Base-by-base conservation (phyloP, 64 coral and sea anemone genomes). In the Exaiptasia diaphana region DNA sequence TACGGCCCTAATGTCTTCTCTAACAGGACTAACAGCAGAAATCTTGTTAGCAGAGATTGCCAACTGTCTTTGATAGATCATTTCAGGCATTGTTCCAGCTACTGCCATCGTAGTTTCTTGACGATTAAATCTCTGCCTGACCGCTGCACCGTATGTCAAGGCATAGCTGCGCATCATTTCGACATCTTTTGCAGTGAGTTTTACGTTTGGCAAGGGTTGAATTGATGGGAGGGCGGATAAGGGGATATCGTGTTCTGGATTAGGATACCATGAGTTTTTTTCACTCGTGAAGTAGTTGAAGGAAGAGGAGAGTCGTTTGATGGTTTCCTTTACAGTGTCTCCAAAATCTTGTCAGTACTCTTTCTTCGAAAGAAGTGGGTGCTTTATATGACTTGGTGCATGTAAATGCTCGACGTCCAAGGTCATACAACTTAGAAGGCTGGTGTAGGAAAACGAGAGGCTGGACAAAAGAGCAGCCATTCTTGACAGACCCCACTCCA, bases 201-300 rank as follows among this genome's bases (percentile, higher is more conserved):
- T 38, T 23, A 42, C 4, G 37, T 22, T 46, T 34, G 71, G 31
- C 30, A 75, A 60, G 12, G 2, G 46, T 75, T 22, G 59, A 36
- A 87, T 87, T 53, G 20, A 27, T 1, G 61, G 61, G 27, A 64
- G 74, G 38, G 59, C 37, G 13, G 53, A 52, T 29, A 87, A 63
- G 13, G 43, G 74, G 72, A 78, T 78, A 7, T 87, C 84, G 32
- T 87, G 46, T 17, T 55, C 40, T 68, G 88, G 80, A 29, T 73
- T 53, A 18, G 72, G 72, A 83, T 90, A 90, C 72, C 88, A 90
- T 7, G 79, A 76, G 22, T 50, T 83, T 4, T 73, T 89, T 58
- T 80, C 77, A 35, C 36, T 75, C 9, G 54, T 64, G 28, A 40
- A 86, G 41, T 86, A 77, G 59, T 56, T 21, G 29, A 71, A 12